Conservation (phyloP, 2,113 vertebrate genomes). For the Thinocorus orbignyianus region DNA sequence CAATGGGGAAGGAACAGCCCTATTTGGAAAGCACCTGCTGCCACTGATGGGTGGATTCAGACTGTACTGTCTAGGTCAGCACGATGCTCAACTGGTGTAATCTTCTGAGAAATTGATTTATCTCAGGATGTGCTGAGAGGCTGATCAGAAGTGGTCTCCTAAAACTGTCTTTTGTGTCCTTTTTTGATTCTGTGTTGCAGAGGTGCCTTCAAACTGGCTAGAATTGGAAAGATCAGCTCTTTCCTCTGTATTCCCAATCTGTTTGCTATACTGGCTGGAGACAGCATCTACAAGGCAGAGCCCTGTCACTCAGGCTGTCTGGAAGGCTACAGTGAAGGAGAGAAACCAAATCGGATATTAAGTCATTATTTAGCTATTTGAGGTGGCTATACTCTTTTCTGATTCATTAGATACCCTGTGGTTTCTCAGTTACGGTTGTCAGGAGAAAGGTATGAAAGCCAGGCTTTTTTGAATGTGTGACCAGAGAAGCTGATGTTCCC, state of each 20-base stretch:
- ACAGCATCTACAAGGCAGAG: not conserved
- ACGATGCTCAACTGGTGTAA: not conserved
- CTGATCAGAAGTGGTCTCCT: not conserved
- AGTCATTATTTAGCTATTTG: not conserved
- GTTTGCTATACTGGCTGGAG: not conserved
- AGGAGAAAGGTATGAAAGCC: not conserved
- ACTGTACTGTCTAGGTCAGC: not conserved
- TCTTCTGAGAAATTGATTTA: not conserved
- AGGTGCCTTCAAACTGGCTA: not conserved
- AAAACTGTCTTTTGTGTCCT: not conserved
- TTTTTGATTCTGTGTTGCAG: not conserved
- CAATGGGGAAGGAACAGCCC: not conserved
- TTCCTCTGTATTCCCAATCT: not conserved
- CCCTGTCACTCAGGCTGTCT: not conserved
- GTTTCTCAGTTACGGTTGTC: slow-evolving; percentile 29
- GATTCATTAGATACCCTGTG: not conserved
- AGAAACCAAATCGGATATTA: not conserved
- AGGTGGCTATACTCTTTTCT: not conserved
- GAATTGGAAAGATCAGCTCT: not conserved
- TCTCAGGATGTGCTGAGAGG: not conserved
- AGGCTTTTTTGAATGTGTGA: not conserved
- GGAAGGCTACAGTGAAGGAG: not conserved
- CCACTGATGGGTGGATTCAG: not conserved
- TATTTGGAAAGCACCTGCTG: not conserved
- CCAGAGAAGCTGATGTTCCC: not conserved